These are phyloP conservation scores for Tichodroma muraria DNA, from an alignment of 2,113 vertebrate genomes.

Conservation along the genomic window DNA sequence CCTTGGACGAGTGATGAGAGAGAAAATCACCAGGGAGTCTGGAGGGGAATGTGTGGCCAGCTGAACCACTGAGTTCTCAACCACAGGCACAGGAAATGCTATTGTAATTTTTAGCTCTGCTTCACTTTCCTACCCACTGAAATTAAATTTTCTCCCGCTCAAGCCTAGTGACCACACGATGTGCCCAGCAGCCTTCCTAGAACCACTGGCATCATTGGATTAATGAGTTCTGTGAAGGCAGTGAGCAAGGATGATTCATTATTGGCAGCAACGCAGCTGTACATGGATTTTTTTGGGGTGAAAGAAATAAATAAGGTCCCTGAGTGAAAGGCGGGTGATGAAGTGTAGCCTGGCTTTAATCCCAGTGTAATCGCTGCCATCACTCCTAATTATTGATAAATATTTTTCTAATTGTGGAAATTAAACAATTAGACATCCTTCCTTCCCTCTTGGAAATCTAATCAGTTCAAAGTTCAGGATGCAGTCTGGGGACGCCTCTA, in stretches of 20 bases:
- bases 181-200: background rate
- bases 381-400: constrained; percentile 40
- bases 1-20: rapidly evolving
- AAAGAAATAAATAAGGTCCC: background rate
- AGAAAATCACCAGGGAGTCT: background rate
- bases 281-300: background rate
- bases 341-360: constrained; percentile 31
- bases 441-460: constrained; percentile 29
- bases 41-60: rapidly evolving
- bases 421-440: constrained; percentile 52
- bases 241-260: background rate
- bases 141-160: background rate
- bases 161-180: background rate
- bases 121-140: background rate
- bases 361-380: constrained; percentile 17
- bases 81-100: background rate
- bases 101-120: background rate
- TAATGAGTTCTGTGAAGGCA: background rate
- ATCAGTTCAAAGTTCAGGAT: background rate
- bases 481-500: rapidly evolving
- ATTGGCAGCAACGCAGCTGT: background rate
- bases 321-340: background rate
- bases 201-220: background rate
- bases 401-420: constrained; percentile 46
- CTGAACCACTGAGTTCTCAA: rapidly evolving